Percentiles rank a stretch among this genome's conserved stretches.
Evolutionary conservation across 2,888 invertebrate genomes (phyloP).

Genomic region (Alloscopus bannaensis): DNA sequence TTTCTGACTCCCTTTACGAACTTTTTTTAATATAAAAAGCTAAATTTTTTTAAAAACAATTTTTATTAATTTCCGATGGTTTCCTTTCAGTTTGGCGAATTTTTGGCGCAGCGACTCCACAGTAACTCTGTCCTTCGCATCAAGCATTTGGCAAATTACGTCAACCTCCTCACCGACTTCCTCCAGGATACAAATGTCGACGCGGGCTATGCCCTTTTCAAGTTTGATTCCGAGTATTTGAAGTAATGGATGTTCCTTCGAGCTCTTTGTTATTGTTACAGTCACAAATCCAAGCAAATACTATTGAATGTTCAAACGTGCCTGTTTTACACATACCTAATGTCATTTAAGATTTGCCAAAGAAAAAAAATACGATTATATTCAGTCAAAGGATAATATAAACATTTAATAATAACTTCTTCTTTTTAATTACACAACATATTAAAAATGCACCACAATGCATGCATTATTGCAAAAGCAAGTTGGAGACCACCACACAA

Average conservation of each 20-base stretch:
- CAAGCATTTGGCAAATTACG: constrained; percentile 69
- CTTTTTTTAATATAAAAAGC: constrained; percentile 8
- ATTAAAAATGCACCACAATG: too few species aligned
- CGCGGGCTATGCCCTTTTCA: constrained; percentile 60
- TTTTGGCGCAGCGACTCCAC: constrained; percentile 67
- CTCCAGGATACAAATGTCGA: constrained; percentile 27
- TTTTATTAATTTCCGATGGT: constrained; percentile 7
- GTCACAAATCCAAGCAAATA: too few species aligned
- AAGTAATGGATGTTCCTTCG: constrained; percentile 36
- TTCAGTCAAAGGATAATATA: background rate
- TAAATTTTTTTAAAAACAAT: background rate
- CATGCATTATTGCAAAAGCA: too few species aligned
- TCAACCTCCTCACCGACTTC: constrained; percentile 58
- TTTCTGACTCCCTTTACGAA: background rate
- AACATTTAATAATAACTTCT: constrained; percentile 12
- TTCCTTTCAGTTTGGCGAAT: constrained; percentile 68
- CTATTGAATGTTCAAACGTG: too few species aligned
- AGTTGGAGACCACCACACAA: too few species aligned
- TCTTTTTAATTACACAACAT: too few species aligned
- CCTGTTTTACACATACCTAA: too few species aligned
- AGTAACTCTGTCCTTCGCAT: constrained; percentile 62
- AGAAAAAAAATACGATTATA: constrained; percentile 10
- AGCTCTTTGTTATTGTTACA: constrained; percentile 3
- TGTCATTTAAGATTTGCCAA: too few species aligned
- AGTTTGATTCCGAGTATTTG: constrained; percentile 70